Conservation (phyloP, 2,113 vertebrate species). For the Nerophis ophidion region DNA sequence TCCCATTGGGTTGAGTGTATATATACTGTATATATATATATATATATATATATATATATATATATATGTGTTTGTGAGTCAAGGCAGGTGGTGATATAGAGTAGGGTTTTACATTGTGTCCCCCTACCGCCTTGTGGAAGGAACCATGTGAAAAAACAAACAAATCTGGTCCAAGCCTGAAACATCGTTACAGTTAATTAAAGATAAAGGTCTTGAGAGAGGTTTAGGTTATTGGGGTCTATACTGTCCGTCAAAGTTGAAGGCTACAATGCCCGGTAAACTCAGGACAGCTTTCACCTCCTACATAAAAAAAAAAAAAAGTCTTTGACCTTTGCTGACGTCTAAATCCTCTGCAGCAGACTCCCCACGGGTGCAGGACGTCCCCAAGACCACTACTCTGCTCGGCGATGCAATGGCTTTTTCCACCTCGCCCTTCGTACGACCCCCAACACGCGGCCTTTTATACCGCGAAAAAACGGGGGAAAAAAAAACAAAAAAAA, state of each 20-base stretch:
- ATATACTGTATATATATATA: too few relatives aligned
- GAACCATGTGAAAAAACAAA: conserved; percentile 47
- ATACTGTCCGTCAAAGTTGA: conserved; percentile 27
- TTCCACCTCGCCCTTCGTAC: conserved; percentile 15
- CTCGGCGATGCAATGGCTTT: neutral
- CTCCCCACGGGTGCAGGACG: conserved; percentile 28
- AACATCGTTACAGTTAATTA: conserved; percentile 54
- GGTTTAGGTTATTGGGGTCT: conserved; percentile 45
- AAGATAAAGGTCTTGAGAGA: conserved; percentile 43
- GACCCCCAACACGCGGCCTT: conserved; percentile 31
- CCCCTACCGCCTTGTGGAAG: too few relatives aligned
- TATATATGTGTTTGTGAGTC: too few relatives aligned
- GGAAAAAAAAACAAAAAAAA: conserved; percentile 40
- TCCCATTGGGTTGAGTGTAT: too few relatives aligned
- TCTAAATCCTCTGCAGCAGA: conserved; percentile 7
- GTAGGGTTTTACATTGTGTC: too few relatives aligned
- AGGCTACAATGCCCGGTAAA: conserved; percentile 36
- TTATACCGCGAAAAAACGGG: neutral
- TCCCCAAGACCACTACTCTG: conserved; percentile 30
- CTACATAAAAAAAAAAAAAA: conserved; percentile 47
- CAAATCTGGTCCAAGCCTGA: conserved; percentile 27
- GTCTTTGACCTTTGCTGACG: conserved; percentile 52
- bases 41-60: too few relatives aligned
- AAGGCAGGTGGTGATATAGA: too few relatives aligned
- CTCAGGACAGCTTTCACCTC: conserved; percentile 50